Conservation (phyloP, 2,797 vertebrate species). For the Paedocypris micromegethes region DNA sequence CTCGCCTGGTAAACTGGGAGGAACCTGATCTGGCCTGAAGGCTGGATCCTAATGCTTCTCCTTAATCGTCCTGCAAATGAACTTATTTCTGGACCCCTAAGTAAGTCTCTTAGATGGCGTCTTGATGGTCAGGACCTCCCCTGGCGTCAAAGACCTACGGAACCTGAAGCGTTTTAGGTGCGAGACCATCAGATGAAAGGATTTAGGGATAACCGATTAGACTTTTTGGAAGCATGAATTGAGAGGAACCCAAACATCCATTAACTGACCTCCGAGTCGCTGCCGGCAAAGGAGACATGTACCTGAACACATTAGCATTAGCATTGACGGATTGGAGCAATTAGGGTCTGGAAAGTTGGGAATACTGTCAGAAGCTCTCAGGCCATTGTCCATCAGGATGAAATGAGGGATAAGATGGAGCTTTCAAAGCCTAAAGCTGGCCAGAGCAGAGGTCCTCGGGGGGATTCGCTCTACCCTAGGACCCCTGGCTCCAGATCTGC, state of each 20-base stretch:
- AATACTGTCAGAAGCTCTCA: constrained; percentile 12
- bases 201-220: constrained; percentile 10
- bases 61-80: constrained; percentile 10
- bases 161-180: constrained; percentile 5
- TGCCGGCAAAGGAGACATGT: neutral
- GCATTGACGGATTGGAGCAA: constrained; percentile 4
- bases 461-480: constrained; percentile 16
- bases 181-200: neutral
- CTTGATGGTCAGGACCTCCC: constrained; percentile 22
- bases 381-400: constrained; percentile 10
- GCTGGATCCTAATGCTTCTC: constrained; percentile 12
- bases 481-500: constrained; percentile 32
- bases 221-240: neutral
- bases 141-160: constrained; percentile 10
- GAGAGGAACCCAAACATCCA: neutral
- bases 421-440: constrained; percentile 14
- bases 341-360: constrained; percentile 5
- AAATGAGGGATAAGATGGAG: constrained; percentile 5
- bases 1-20: constrained; percentile 14
- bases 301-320: constrained; percentile 21
- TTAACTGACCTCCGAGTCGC: constrained; percentile 9
- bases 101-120: constrained; percentile 7
- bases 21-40: neutral
- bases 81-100: constrained; percentile 6
- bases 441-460: neutral